A percentile compares a stretch with the other conserved stretches of the same genome.
Evolutionary conservation across 2,888 invertebrate species (phyloP).

Genomic region (Drosophila meridiana): DNA sequence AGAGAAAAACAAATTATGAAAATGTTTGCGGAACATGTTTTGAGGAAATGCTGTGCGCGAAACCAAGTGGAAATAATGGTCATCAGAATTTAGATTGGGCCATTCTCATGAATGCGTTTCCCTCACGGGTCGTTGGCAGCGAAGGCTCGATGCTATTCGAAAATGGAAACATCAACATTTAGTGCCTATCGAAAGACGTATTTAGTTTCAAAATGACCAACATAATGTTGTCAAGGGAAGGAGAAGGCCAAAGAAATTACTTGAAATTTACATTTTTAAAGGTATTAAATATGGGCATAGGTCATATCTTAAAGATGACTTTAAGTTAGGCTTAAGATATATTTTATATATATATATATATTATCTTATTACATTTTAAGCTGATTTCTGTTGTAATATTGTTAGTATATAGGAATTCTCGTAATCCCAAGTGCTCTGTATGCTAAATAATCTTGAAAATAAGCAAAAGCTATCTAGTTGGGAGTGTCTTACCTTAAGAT

Average conservation of each 20-base stretch:
- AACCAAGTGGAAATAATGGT: slow-evolving; percentile 47
- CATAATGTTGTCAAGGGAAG: not conserved
- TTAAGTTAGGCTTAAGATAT: not conserved
- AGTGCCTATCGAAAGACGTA: slow-evolving; percentile 17
- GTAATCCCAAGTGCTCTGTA: not conserved
- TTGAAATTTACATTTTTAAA: not conserved
- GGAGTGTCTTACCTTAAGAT: not conserved
- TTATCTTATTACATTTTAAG: not conserved
- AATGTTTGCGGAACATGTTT: slow-evolving; percentile 35
- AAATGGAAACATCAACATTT: slow-evolving; percentile 6
- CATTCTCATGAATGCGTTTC: slow-evolving; percentile 39
- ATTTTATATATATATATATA: not conserved
- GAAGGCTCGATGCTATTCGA: slow-evolving; percentile 1
- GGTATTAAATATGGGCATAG: not conserved
- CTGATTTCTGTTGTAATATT: not conserved
- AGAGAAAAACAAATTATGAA: slow-evolving; percentile 41
- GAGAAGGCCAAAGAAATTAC: not conserved
- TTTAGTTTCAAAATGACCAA: slow-evolving; percentile 16
- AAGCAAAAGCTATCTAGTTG: too few relatives aligned
- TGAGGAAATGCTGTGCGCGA: slow-evolving; percentile 27
- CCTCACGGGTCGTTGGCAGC: slow-evolving; percentile 25
- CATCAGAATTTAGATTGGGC: slow-evolving; percentile 55
- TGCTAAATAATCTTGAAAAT: too few relatives aligned
- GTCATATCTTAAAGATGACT: not conserved
- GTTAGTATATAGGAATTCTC: not conserved